Percentiles rank a stretch among this genome's conserved stretches.
These are phyloP conservation scores for Drosophila parthenogenetica DNA, from an alignment of 2,888 invertebrate genomes.

Conservation along the genomic window DNA sequence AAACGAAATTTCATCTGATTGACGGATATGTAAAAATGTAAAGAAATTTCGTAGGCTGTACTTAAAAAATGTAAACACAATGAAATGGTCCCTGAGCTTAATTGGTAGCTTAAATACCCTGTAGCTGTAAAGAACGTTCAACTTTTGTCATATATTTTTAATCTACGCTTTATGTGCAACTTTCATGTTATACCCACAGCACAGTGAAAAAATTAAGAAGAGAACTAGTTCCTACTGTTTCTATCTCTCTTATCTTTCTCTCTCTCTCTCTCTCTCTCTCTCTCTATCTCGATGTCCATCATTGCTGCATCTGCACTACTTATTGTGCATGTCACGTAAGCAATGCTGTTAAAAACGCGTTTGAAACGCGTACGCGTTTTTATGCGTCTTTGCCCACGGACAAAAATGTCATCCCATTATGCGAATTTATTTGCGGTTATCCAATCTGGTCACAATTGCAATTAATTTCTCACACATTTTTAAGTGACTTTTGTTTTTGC, in stretches of 20 bases:
- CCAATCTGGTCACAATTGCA: constrained; percentile 65
- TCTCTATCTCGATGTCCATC: neutral
- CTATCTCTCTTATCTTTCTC: neutral
- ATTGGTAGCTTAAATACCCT: neutral
- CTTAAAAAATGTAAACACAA: neutral
- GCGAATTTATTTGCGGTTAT: constrained; percentile 68
- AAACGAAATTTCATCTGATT: constrained; percentile 34
- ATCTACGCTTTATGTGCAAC: no score
- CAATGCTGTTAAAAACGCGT: constrained; percentile 39
- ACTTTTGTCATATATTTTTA: no score
- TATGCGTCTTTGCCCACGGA: constrained; percentile 9
- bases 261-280: no score
- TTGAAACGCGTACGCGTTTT: constrained; percentile 13
- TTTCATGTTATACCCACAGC: no score
- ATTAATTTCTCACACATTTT: constrained; percentile 71
- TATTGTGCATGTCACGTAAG: constrained; percentile 27
- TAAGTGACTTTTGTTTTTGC: constrained; percentile 49
- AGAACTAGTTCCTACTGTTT: neutral
- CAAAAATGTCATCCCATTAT: constrained; percentile 45
- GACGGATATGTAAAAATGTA: neutral
- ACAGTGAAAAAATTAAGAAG: neutral
- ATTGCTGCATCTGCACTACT: neutral
- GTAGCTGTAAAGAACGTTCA: neutral
- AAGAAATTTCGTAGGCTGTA: neutral
- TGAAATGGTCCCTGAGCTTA: neutral